A percentile compares a stretch with the other conserved stretches of the same genome.
These are phyloP conservation scores for Dysmachus trigonus DNA, from an alignment of 2,888 invertebrate genomes.

Conservation along the genomic window DNA sequence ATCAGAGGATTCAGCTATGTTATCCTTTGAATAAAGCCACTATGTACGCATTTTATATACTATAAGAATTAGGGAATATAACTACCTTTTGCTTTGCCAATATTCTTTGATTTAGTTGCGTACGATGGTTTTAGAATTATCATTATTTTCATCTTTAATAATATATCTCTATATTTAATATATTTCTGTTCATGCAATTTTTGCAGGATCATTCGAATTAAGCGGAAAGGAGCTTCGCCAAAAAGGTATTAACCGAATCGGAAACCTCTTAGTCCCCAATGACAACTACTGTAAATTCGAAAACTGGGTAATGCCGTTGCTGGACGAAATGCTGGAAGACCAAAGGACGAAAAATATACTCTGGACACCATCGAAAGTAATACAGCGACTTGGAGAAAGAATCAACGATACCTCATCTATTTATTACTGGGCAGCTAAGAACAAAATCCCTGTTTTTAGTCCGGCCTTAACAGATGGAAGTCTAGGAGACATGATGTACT, in stretches of 20 bases:
- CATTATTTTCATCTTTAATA: no score
- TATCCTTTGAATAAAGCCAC: no score
- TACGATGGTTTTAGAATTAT: no score
- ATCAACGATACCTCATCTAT: slow-evolving; percentile 92
- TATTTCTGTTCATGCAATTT: background rate
- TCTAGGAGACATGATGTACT: slow-evolving; percentile 98
- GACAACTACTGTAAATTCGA: slow-evolving; percentile 98
- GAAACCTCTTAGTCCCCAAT: slow-evolving; percentile 96
- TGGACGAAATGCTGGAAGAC: slow-evolving; percentile 89
- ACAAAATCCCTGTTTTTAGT: slow-evolving; percentile 96
- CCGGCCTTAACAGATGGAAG: slow-evolving; percentile 98
- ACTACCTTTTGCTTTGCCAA: no score
- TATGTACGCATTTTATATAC: no score
- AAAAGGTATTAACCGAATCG: slow-evolving; percentile 82
- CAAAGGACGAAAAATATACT: slow-evolving; percentile 77
- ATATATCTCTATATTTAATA: background rate
- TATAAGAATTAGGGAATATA: no score
- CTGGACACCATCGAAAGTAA: slow-evolving; percentile 94
- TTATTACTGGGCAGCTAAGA: slow-evolving; percentile 96
- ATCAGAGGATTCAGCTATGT: no score
- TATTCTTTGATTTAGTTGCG: no score
- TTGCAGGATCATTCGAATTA: slow-evolving; percentile 76
- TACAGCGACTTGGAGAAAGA: slow-evolving; percentile 82
- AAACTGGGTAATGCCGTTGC: slow-evolving; percentile 91
- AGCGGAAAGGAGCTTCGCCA: slow-evolving; percentile 82